Conservation (phyloP, 2,113 vertebrate genomes). For the Eclectus roratus region DNA sequence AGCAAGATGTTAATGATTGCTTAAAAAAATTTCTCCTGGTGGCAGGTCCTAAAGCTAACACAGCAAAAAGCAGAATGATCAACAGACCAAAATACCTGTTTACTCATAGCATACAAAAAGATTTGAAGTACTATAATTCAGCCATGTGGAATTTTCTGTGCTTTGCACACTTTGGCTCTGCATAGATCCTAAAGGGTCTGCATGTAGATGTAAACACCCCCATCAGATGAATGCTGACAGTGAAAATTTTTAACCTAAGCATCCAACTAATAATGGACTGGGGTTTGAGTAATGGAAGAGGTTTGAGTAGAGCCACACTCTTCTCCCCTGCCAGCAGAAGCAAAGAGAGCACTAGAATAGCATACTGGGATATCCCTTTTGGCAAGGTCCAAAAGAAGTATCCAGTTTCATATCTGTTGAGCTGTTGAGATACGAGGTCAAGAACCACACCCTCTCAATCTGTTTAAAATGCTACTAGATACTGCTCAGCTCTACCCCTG, state of each 20-base stretch:
- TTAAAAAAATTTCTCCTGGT: neutral
- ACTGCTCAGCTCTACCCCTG: neutral
- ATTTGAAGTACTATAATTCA: neutral
- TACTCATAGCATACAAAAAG: neutral
- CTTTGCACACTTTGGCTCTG: neutral
- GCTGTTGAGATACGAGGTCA: neutral
- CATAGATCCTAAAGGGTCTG: neutral
- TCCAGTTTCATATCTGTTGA: neutral
- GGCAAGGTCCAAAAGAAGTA: neutral
- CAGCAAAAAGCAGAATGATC: neutral
- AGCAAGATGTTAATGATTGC: neutral
- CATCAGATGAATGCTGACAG: neutral
- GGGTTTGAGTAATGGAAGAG: neutral
- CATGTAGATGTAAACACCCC: neutral
- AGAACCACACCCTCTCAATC: neutral
- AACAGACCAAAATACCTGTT: neutral
- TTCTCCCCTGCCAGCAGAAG: neutral
- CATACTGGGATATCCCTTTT: neutral
- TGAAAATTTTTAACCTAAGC: neutral
- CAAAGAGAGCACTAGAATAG: neutral
- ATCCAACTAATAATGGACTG: neutral
- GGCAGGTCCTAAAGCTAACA: neutral
- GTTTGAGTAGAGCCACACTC: neutral
- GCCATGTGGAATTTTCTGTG: neutral
- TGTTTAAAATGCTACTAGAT: neutral